A percentile compares a stretch with the other conserved stretches of the same genome.
Conservation (phyloP, 2,797 vertebrate genomes). For the Melanotaenia parkinsoni region DNA sequence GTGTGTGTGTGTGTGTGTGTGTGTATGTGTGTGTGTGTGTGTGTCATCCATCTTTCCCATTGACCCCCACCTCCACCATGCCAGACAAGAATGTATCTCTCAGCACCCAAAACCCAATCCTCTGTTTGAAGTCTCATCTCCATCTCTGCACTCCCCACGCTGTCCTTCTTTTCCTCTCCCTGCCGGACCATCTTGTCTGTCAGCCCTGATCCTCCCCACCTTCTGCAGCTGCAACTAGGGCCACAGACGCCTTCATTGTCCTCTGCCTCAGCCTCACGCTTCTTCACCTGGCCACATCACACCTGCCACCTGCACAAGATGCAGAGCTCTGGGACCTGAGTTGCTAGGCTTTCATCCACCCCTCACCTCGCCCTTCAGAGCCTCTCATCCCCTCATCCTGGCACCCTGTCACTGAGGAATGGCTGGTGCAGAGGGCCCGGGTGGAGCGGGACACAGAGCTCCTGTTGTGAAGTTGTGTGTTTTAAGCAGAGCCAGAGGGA, state of each 20-base stretch:
- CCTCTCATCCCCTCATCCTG: slow-evolving; percentile 65
- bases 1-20: slow-evolving; percentile 8
- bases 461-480: slow-evolving; percentile 63
- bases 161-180: slow-evolving; percentile 70
- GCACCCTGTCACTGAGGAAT: slow-evolving; percentile 82
- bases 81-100: slow-evolving; percentile 83
- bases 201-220: slow-evolving; percentile 72
- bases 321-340: slow-evolving; percentile 53
- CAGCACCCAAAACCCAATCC: slow-evolving; percentile 76
- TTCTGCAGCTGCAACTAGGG: slow-evolving; percentile 77
- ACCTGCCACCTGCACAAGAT: slow-evolving; percentile 84
- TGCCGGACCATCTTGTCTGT: slow-evolving; percentile 77
- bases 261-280: slow-evolving; percentile 70
- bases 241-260: slow-evolving; percentile 82
- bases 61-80: slow-evolving; percentile 54
- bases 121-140: slow-evolving; percentile 83
- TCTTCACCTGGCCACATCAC: slow-evolving; percentile 78
- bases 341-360: slow-evolving; percentile 69
- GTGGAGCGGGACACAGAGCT: slow-evolving; percentile 57
- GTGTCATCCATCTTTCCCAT: slow-evolving; percentile 48
- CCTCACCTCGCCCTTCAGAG: slow-evolving; percentile 53
- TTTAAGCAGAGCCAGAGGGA: slow-evolving; percentile 68
- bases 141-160: slow-evolving; percentile 50
- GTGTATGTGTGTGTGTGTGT: not conserved
- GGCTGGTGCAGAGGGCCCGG: slow-evolving; percentile 54